Conservation (phyloP, 1,140 invertebrate genomes). For the Bombus fervidus region DNA sequence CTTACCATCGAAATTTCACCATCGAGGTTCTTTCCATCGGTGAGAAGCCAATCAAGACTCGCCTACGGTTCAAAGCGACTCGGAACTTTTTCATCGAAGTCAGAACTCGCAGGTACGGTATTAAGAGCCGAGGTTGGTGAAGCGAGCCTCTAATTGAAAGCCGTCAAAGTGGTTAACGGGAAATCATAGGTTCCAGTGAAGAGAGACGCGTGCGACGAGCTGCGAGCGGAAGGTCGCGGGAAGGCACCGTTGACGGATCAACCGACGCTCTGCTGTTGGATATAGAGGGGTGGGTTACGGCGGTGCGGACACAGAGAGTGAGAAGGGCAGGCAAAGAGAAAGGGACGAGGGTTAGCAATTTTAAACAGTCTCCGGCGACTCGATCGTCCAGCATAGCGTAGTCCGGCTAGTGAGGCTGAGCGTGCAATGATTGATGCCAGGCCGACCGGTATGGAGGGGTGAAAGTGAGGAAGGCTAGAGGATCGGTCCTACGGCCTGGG, state of each 20-base stretch:
- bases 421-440: conserved; percentile 80
- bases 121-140: conserved; percentile 10
- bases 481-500: conserved; percentile 69
- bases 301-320: neutral
- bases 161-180: conserved; percentile 57
- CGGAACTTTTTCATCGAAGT: conserved; percentile 50
- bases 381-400: conserved; percentile 66
- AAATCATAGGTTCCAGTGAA: conserved; percentile 62
- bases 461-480: conserved; percentile 61
- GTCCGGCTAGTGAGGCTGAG: conserved; percentile 73
- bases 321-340: neutral
- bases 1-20: neutral
- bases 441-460: conserved; percentile 63
- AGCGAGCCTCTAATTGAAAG: conserved; percentile 61
- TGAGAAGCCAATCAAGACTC: neutral
- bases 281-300: conserved; percentile 17
- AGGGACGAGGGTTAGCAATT: conserved; percentile 51
- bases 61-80: neutral
- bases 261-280: conserved; percentile 16
- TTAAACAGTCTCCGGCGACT: conserved; percentile 72
- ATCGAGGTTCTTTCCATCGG: too few species aligned
- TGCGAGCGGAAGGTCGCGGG: conserved; percentile 37
- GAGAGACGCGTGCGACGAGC: conserved; percentile 49
- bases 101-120: conserved; percentile 10
- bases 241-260: conserved; percentile 46